Conservation (phyloP, 2,888 invertebrate species). For the Oxystoma pomonae region DNA sequence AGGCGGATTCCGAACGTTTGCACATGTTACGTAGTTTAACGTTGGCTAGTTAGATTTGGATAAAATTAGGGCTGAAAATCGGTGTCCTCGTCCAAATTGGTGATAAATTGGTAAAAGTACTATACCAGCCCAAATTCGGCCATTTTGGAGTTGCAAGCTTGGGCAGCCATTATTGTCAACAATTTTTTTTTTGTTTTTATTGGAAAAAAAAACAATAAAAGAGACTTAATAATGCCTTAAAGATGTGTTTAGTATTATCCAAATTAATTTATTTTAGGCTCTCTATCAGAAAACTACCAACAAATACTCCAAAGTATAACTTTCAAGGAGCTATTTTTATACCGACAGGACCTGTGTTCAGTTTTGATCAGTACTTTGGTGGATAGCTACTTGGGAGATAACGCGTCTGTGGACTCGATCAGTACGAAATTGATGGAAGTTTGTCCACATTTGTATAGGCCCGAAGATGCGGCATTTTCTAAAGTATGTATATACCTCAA, state of each 20-base stretch:
- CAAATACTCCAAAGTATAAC: constrained; percentile 59
- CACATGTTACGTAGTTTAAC: too few relatives aligned
- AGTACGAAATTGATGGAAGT: constrained; percentile 81
- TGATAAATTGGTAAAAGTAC: too few relatives aligned
- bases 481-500: too few relatives aligned
- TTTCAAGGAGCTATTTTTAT: constrained; percentile 72
- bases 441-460: constrained; percentile 90
- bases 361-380: constrained; percentile 80
- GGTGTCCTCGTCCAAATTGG: too few relatives aligned
- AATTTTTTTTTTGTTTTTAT: background rate
- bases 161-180: too few relatives aligned
- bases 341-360: constrained; percentile 71
- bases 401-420: constrained; percentile 90
- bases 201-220: background rate
- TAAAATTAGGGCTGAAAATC: too few relatives aligned
- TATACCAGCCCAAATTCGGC: too few relatives aligned
- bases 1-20: too few relatives aligned
- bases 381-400: constrained; percentile 89
- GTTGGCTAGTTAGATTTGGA: too few relatives aligned
- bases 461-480: constrained; percentile 93
- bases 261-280: constrained; percentile 21
- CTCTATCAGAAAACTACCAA: constrained; percentile 64
- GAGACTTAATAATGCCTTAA: background rate
- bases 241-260: background rate
- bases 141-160: too few relatives aligned